Percentiles rank a stretch among this genome's conserved stretches.
Conservation (phyloP, 1,140 invertebrate species). For the Doryteuthis pealeii region DNA sequence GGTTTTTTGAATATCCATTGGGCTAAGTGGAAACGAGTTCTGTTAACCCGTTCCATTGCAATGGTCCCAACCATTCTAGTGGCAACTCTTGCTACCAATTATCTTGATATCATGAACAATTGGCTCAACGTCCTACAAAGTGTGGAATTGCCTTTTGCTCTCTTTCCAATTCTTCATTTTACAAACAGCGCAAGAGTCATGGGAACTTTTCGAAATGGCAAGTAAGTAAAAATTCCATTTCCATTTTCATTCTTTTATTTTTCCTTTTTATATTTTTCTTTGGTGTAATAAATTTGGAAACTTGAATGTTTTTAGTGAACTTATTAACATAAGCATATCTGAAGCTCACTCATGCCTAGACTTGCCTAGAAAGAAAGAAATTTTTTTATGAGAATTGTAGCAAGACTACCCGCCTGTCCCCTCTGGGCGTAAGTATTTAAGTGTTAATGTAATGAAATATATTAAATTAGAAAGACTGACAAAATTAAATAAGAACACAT, state of each 20-base stretch:
- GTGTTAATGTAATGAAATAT: no score
- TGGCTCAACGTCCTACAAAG: slow-evolving; percentile 86
- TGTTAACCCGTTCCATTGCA: slow-evolving; percentile 83
- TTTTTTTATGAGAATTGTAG: background rate
- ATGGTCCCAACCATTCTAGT: slow-evolving; percentile 84
- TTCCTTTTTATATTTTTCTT: no score
- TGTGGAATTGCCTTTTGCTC: slow-evolving; percentile 70
- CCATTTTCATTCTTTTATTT: no score
- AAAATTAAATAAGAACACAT: no score
- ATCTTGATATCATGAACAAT: slow-evolving; percentile 83
- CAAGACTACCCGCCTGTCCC: background rate
- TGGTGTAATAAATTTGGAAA: no score
- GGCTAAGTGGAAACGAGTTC: slow-evolving; percentile 84
- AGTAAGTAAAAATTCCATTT: slow-evolving; percentile 24
- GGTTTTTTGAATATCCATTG: slow-evolving; percentile 86
- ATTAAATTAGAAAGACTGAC: no score
- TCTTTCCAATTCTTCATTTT: slow-evolving; percentile 84
- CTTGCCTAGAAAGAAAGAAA: background rate
- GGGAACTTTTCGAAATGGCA: slow-evolving; percentile 60
- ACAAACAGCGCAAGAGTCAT: slow-evolving; percentile 81
- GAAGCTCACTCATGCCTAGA: background rate
- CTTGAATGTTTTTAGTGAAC: no score
- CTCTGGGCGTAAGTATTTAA: background rate
- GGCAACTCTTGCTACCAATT: slow-evolving; percentile 72
- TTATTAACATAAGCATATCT: no score